Conservation (phyloP, 2,113 vertebrate species). For the Sylvilagus bachmani region DNA sequence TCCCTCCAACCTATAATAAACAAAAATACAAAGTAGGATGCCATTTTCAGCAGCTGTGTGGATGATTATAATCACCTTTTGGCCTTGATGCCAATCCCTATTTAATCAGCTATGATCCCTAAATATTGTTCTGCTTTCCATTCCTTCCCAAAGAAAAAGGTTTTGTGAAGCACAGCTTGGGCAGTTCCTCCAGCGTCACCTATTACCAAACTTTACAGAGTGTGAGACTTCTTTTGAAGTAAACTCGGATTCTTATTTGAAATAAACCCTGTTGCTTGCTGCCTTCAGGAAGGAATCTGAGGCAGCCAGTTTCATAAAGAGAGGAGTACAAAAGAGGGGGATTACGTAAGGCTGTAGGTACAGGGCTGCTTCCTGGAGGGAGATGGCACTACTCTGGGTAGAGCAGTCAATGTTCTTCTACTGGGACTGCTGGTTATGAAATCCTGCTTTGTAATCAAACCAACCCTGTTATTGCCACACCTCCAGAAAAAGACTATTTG, state of each 20-base stretch:
- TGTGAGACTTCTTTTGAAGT: conserved; percentile 33
- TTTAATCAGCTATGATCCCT: conserved; percentile 54
- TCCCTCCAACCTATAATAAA: conserved; percentile 72
- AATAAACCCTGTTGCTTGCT: neutral
- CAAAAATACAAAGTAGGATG: conserved; percentile 68
- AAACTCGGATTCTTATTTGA: conserved; percentile 3
- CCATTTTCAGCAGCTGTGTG: conserved; percentile 37
- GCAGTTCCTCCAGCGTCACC: neutral
- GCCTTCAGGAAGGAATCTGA: neutral
- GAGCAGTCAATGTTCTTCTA: neutral
- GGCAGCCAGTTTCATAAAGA: neutral
- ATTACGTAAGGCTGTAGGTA: neutral
- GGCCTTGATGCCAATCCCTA: conserved; percentile 50
- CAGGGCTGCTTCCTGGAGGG: neutral
- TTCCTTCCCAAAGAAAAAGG: conserved; percentile 49
- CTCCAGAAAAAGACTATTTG: neutral
- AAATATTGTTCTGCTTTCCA: neutral
- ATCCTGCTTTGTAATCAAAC: neutral
- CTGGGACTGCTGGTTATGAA: neutral
- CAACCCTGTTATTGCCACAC: neutral
- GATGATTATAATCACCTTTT: conserved; percentile 63
- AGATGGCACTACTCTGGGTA: neutral
- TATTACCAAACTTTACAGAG: neutral
- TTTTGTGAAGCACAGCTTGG: conserved; percentile 23
- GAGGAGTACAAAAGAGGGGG: neutral